phyloP scores from a whole-genome alignment of 2,888 invertebrate species.

The Agrenia bidenticulata region DNA sequence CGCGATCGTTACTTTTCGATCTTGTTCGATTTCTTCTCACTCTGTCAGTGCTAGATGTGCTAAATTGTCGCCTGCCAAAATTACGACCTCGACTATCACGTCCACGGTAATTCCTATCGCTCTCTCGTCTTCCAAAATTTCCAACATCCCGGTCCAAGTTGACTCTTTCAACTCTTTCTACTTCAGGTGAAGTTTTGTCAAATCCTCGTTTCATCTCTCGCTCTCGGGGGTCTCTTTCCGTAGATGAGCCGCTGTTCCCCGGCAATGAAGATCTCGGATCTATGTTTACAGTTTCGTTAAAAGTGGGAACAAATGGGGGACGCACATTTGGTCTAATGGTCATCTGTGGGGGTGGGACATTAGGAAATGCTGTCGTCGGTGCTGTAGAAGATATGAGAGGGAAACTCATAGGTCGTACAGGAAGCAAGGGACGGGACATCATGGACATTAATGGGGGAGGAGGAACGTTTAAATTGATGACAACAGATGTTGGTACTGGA shows the following conservation, averaged over 20 bases:
- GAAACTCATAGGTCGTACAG: conserved; percentile 10
- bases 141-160: conserved; percentile 10
- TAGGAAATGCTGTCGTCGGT: conserved; percentile 16
- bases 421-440: conserved; percentile 16
- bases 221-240: not conserved
- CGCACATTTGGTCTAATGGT: conserved; percentile 13
- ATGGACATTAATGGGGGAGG: conserved; percentile 39
- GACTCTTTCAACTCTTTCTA: not conserved
- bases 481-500: conserved; percentile 27
- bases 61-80: conserved; percentile 12
- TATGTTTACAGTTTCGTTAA: not conserved
- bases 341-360: conserved; percentile 21
- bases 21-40: conserved; percentile 20
- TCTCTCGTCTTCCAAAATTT: not conserved
- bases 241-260: not conserved
- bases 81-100: conserved; percentile 18
- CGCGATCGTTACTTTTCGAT: conserved; percentile 21
- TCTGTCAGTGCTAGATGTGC: not conserved
- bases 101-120: conserved; percentile 2
- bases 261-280: not conserved
- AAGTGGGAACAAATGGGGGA: not conserved
- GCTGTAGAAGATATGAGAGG: conserved; percentile 26
- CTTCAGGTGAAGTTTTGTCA: conserved; percentile 8
- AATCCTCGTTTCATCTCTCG: conserved; percentile 4
- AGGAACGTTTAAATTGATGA: conserved; percentile 47